These are phyloP conservation scores for Peromyscus californicus DNA, from an alignment of 2,113 vertebrate species.

Conservation along the genomic window DNA sequence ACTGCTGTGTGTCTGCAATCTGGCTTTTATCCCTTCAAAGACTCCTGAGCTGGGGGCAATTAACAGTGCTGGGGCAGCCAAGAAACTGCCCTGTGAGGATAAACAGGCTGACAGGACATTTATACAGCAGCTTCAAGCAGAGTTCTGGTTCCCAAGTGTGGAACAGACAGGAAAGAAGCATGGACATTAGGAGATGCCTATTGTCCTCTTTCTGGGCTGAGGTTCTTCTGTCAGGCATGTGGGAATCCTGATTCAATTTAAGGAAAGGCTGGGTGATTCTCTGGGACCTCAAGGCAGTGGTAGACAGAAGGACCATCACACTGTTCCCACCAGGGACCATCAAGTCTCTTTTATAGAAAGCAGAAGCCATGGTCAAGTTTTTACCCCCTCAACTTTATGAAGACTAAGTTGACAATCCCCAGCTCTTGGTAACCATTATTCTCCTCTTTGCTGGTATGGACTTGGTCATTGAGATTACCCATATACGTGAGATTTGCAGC, in stretches of 20 bases:
- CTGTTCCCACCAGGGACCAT: background rate
- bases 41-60: conserved; percentile 71
- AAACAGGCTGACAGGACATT: conserved; percentile 79
- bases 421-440: background rate
- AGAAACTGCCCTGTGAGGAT: conserved; percentile 76
- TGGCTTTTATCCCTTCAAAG: conserved; percentile 78
- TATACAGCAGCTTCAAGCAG: conserved; percentile 51
- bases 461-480: background rate
- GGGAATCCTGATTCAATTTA: background rate
- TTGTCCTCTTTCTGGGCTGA: background rate
- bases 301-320: background rate
- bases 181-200: background rate
- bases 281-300: too few relatives aligned
- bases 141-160: background rate
- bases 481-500: background rate
- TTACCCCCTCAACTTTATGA: background rate
- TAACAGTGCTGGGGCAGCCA: conserved; percentile 72
- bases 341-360: background rate
- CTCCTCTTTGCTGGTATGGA: background rate
- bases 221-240: background rate
- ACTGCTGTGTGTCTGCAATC: conserved; percentile 70
- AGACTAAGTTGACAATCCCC: background rate
- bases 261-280: background rate
- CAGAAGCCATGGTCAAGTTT: background rate
- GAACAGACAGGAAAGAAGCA: background rate